Conservation (phyloP, 2,888 invertebrate genomes). For the Adelognathus sp. region DNA sequence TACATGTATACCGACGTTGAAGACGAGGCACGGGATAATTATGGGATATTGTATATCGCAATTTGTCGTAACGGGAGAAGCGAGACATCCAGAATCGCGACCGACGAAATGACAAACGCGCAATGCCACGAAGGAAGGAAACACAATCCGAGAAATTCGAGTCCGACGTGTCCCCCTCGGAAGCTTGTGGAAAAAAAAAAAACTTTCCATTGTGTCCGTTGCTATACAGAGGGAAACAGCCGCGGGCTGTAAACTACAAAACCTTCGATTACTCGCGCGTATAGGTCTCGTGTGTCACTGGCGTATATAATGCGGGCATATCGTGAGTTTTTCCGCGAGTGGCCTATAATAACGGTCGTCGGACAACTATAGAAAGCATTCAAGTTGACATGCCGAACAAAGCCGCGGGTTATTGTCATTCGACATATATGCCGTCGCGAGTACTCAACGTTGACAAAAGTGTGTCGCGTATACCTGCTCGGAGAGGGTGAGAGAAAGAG, state of each 20-base stretch:
- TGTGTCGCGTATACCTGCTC: conserved; percentile 18
- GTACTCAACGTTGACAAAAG: conserved; percentile 53
- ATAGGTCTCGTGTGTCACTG: conserved; percentile 42
- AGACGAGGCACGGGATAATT: neutral
- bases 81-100: conserved; percentile 27
- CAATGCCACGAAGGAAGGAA: conserved; percentile 27
- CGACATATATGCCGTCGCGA: conserved; percentile 21
- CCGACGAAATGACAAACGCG: conserved; percentile 53
- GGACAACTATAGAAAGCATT: conserved; percentile 40
- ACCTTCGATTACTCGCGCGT: conserved; percentile 40
- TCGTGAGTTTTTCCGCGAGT: conserved; percentile 23
- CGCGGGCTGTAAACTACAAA: conserved; percentile 36
- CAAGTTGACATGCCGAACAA: conserved; percentile 34
- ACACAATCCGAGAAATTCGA: conserved; percentile 54
- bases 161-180: conserved; percentile 19
- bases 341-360: conserved; percentile 46
- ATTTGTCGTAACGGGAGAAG: conserved; percentile 52
- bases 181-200: conserved; percentile 32
- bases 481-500: conserved; percentile 6
- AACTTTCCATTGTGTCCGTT: conserved; percentile 41
- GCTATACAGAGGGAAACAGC: conserved; percentile 46
- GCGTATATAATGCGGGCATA: conserved; percentile 36
- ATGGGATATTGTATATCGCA: conserved; percentile 40
- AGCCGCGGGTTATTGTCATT: conserved; percentile 39
- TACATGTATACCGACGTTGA: neutral